Base-by-base conservation (phyloP, 53 echinoderm and acorn worm species). In the Echinometra lucunter region DNA sequence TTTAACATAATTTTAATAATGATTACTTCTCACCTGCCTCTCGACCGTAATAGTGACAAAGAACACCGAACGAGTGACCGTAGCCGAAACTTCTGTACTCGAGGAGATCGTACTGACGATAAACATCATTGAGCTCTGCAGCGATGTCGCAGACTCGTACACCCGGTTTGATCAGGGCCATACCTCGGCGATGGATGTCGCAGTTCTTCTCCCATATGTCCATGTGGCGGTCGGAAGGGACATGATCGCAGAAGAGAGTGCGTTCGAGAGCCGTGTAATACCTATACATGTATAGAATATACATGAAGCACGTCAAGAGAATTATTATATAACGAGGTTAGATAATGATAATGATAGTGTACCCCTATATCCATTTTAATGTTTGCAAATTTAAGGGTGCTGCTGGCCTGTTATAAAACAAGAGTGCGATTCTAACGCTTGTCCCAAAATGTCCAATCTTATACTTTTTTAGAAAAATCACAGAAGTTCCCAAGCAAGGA, bases 31-130 rank as follows among this genome's bases (percentile, higher is more conserved):
- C 93, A 98, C 98, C 98, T 81, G 98, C 97, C 91, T 98, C 98
- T 34, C 98, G 57, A 27, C 98, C 98, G 78, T 95, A 98, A 85
- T 97, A 98, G 27, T 97, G 96, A 37, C 96, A 94, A 45, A 98
- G 57, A 0, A 91, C 75, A 2, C 98, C 98, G 91, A 98, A 97
- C 2, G 98, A 97, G 58, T 98, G 98, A 4, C 98, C 98, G 58
- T 98, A 98, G 25, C 98, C 98, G 90, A 98, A 98, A 78, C 96
- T 97, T 4, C 98, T 95, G 74, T 97, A 97, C 66, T 98, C 78
- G 37, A 98, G 90, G 17, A 98, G 70, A 53, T 97, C 88, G 66
- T 96, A 89, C 57, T 96, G 80, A 44, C 88, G 87, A 94, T 83
- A 97, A 8, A 98, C 55, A 40, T 96, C 96, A 82, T 98, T 98